Base-by-base conservation (phyloP, 2,797 vertebrate genomes). In the Nannoperca obscura region DNA sequence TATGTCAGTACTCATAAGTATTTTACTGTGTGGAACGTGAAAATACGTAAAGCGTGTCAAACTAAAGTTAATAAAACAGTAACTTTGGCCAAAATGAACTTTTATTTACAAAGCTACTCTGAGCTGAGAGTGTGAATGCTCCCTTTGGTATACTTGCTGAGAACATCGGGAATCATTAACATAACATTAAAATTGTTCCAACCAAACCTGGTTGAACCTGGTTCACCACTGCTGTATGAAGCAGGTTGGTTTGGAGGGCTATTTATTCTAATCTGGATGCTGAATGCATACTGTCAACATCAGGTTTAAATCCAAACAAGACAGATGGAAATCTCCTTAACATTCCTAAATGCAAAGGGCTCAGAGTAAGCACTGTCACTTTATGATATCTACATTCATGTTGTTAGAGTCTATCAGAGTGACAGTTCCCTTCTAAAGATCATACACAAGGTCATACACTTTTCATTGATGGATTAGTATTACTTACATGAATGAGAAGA, bases 181-280 rank as follows among this genome's bases (percentile, higher is more conserved):
- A 76, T 71, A 36, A 77, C 42, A 68, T 81, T 68, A 58, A 82
- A 86, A 88, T 49, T 42, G 72, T 85, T 81, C 73, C 47, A 76
- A 60, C 60, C 7, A 20, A 57, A 32, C 57, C 22, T 65, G 58
- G 59, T 70, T 81, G 20, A 57, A 32, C 57, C 22, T 65, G 58
- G 59, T 70, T 81, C 68, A 61, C 22, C 52, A 27, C 34, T 60
- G 52, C 74, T 85, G 15, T 38, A 54, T 79, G 71, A 91, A 75
- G 64, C 40, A 76, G 80, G 89, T 85, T 67, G 72, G 38, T 86
- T 82, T 14, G 22, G 71, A 88, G 69, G 66, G 68, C 73, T 80
- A 79, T 90, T 91, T 77, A 84, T 91, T 91, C 68, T 74, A 81
- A 88, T 89, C 62, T 71, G 50, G 69, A 59, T 13, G 63, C 40